Percentiles rank a stretch among this genome's conserved stretches.
Conservation (phyloP, 2,113 vertebrate species). For the Phyllopteryx taeniolatus region DNA sequence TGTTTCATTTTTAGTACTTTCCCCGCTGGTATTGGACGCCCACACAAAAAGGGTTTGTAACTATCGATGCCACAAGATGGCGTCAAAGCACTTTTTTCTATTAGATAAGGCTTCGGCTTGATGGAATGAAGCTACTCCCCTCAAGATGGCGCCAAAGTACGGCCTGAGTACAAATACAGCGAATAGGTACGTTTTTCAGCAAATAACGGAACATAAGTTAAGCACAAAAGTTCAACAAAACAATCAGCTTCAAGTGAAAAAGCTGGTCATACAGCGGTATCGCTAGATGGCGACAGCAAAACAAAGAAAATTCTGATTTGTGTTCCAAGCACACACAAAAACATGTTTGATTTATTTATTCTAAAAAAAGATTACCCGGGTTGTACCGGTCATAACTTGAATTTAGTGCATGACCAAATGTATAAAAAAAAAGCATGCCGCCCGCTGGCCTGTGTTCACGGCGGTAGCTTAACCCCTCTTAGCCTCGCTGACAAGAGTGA, state of each 20-base stretch:
- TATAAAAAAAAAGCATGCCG: neutral
- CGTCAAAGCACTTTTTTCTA: neutral
- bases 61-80: neutral
- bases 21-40: neutral
- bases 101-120: no score
- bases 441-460: neutral
- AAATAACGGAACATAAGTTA: no score
- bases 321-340: neutral
- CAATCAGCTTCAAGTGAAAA: no score
- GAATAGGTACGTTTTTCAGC: no score
- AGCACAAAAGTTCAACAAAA: no score
- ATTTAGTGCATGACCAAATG: neutral
- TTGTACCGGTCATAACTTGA: neutral
- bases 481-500: constrained; percentile 57
- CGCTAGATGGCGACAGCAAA: no score
- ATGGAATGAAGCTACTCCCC: no score
- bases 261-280: no score
- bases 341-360: neutral
- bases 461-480: constrained; percentile 58
- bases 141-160: no score
- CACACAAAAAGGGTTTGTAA: no score
- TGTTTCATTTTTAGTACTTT: neutral
- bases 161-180: no score
- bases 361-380: neutral
- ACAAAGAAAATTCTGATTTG: neutral